Percentiles rank a stretch among this genome's conserved stretches.
Conservation (phyloP, 92 coral and sea anemone genomes). For the Parazoanthus atlanticus region DNA sequence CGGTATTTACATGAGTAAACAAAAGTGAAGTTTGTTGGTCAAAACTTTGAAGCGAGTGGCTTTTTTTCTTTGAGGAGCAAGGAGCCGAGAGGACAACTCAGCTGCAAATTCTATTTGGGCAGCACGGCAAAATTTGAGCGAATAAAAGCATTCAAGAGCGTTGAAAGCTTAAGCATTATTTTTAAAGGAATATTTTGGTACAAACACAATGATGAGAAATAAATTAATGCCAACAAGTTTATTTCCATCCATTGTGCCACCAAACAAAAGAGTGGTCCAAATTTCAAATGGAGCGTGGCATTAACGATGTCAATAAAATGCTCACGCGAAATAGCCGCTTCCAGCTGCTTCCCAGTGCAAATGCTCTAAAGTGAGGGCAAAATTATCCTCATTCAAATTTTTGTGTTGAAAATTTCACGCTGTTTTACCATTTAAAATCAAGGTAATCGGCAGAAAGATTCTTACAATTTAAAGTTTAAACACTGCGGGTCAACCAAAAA, state of each 20-base stretch:
- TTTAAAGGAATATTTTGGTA: constrained; percentile 35
- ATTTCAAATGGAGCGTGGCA: constrained; percentile 38
- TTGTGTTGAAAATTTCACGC: constrained; percentile 36
- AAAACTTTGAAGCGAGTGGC: constrained; percentile 3
- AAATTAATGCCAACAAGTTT: constrained; percentile 28
- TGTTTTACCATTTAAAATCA: constrained; percentile 38
- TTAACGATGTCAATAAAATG: constrained; percentile 31
- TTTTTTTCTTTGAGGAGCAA: not conserved
- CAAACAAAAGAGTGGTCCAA: constrained; percentile 35
- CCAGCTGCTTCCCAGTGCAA: constrained; percentile 31
- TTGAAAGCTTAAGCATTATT: constrained; percentile 4
- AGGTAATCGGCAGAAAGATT: constrained; percentile 40
- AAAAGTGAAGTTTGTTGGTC: constrained; percentile 21
- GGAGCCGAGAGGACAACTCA: not conserved
- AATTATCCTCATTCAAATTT: constrained; percentile 26
- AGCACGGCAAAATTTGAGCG: not conserved
- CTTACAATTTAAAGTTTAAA: constrained; percentile 32
- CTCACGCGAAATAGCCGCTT: constrained; percentile 24
- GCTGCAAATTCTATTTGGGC: not conserved
- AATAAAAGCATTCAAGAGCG: not conserved
- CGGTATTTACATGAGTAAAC: constrained; percentile 33
- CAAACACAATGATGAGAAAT: constrained; percentile 27
- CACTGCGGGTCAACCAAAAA: constrained; percentile 11
- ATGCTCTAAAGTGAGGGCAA: constrained; percentile 6
- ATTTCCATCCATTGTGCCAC: constrained; percentile 38